phyloP scores from a whole-genome alignment of 2,888 invertebrate species.

The Stictocephala bisonia region DNA sequence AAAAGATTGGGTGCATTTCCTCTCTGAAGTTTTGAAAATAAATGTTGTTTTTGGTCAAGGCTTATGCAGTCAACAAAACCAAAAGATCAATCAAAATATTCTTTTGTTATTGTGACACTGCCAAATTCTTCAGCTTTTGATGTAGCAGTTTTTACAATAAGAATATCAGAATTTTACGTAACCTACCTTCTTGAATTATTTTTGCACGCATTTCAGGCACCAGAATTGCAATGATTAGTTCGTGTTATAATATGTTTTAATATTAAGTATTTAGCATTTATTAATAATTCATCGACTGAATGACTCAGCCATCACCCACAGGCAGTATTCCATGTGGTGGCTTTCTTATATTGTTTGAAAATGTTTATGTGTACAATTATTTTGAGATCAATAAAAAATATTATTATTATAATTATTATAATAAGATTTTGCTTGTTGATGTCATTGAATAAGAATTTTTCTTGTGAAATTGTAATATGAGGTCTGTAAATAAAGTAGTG shows the following conservation, averaged over 20 bases:
- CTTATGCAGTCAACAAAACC: conserved; percentile 51
- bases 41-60: not conserved
- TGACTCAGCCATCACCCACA: too few relatives aligned
- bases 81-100: conserved; percentile 59
- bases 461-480: conserved; percentile 52
- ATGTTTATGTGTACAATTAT: too few relatives aligned
- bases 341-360: too few relatives aligned
- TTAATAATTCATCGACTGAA: too few relatives aligned
- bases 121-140: conserved; percentile 41
- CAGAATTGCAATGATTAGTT: too few relatives aligned
- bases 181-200: conserved; percentile 49
- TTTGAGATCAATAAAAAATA: too few relatives aligned
- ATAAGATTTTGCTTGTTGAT: conserved; percentile 36
- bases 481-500: too few relatives aligned
- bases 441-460: conserved; percentile 42
- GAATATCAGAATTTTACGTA: conserved; percentile 49
- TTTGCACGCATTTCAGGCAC: conserved; percentile 36
- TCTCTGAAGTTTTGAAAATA: conserved; percentile 14
- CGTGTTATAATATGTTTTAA: too few relatives aligned
- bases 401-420: too few relatives aligned
- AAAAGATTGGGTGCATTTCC: too few relatives aligned
- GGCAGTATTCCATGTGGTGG: too few relatives aligned
- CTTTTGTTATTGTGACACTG: conserved; percentile 46
- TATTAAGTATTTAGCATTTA: too few relatives aligned
- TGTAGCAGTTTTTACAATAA: conserved; percentile 50